Evolutionary conservation across 2,113 vertebrate species (phyloP).

Genomic region (Leptobrachium ailaonicum): DNA sequence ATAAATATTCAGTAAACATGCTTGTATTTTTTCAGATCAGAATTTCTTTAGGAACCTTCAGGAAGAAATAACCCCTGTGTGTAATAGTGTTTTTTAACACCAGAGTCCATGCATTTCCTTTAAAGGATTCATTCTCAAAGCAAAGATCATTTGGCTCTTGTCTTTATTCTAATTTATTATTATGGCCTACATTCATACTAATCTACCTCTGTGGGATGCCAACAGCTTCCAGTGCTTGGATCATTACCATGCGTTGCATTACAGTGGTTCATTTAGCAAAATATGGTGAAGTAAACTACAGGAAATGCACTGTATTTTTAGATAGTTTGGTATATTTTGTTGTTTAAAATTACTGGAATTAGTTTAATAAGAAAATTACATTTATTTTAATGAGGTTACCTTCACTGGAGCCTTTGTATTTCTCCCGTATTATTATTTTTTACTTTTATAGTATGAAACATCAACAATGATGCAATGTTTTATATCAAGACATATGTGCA

Average conservation of each 20-base stretch:
- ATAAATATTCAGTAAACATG: neutral
- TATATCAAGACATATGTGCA: too few species aligned
- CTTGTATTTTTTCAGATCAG: neutral
- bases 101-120: neutral
- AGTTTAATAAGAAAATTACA: too few species aligned
- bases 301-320: neutral
- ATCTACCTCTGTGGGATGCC: neutral
- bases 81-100: neutral
- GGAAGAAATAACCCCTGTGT: neutral
- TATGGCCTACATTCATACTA: slow-evolving; percentile 3
- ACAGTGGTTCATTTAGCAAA: neutral
- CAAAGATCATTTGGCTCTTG: neutral
- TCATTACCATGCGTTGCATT: neutral
- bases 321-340: neutral
- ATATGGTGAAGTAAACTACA: neutral
- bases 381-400: too few species aligned
- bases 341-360: too few species aligned
- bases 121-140: neutral
- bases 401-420: too few species aligned
- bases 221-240: neutral
- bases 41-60: neutral
- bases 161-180: neutral
- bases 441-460: too few species aligned
- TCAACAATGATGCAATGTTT: too few species aligned
- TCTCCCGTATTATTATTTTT: too few species aligned